Evolutionary conservation across 92 coral and sea anemone species (phyloP), one percentile per base, ranked within the genome.

Genomic region (Anthopleura xanthogrammica): DNA sequence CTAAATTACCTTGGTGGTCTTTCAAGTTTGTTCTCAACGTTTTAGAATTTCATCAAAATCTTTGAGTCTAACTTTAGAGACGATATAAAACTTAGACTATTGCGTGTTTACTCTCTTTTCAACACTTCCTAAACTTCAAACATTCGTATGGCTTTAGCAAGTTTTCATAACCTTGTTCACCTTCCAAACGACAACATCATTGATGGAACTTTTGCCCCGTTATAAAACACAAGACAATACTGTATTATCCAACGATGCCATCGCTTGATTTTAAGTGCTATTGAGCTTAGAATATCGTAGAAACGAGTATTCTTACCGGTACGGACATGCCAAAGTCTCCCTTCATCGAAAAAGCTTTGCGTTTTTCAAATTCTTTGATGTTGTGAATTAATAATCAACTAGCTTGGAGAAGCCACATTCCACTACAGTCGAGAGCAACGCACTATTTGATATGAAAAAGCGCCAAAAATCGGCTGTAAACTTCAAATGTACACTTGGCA

Each of bases 271-370:
- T 40, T 23, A 20, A 52, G 12, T 41, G 12, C 6, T 24, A 7
- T 20, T 2, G 20, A 46, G 79, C 41, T 22, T 52, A 19, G 40
- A 77, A 23, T 12, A 8, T 20, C 54, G 20, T 52, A 79, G 64
- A 79, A 17, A 73, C 71, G 14, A 41, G 19, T 24, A 72, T 64
- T 83, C 92, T 86, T 89, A 89, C 92, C 90, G 87, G 77, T 41
- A 86, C 92, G 87, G 81, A 76, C 89, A 89, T 86, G 75, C 85
- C 90, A 82, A 83, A 64, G 78, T 66, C 58, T 41, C 83, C 83
- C 81, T 85, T 68, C 83, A 66, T 85, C n/a, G 65, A 46, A 55
- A 70, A 50, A 54, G 72, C 65, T 72, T 77, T 16, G 76, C 57
- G 42, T 39, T 41, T 78, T 24, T 50, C 12, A 36, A 58, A 48